Base-by-base conservation (phyloP, 2,888 invertebrate genomes). In the Auanema sp. region DNA sequence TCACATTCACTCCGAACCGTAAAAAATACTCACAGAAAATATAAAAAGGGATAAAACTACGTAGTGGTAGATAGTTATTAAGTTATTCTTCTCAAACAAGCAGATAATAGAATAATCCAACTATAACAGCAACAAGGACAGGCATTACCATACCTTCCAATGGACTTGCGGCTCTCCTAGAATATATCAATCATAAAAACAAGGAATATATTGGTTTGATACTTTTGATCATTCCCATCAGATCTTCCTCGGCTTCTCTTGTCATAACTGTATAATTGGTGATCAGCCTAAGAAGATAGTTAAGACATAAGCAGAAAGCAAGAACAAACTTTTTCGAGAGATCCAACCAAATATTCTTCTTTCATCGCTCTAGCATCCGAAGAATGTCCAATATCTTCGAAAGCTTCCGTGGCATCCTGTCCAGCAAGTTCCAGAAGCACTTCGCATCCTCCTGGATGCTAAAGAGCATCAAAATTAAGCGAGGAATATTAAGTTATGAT, bases 381-480 rank as follows among this genome's bases (percentile, higher is more conserved):
- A 2, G 81, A 81, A 64, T 83, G 83, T 18, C 83, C 83, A 43
- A 83, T 78, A 60, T 83, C 83, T 59, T 83, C 82, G 64, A 82
- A 83, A 11, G 79, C 77, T 58, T 83, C 83, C 24, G 83, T 83
- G 44, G 77, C 76, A 58, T 83, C 83, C 33, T 72, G 65, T 53
- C 83, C 83, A 24, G 82, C 83, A 57, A 83, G 80, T 69, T 83
- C 83, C 53, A 83, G 72, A 24, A 83, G 72, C 43, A 83, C 83
- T 64, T 83, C 83, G 50, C 79, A 80, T 25, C 83, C 83, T 64
- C 83, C 83, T 53, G 82, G 82, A 75, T 82, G 82, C 78, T 80
- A 60, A 64, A 78, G 57, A 24, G 14, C 16, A 47, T 3, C 5
- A 18, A 47, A 5, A 5, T 3, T 3, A 18, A 47, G 47, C 3